phyloP scores from a whole-genome alignment of 2,888 invertebrate genomes.

The Caenorhabditis panamensis region DNA sequence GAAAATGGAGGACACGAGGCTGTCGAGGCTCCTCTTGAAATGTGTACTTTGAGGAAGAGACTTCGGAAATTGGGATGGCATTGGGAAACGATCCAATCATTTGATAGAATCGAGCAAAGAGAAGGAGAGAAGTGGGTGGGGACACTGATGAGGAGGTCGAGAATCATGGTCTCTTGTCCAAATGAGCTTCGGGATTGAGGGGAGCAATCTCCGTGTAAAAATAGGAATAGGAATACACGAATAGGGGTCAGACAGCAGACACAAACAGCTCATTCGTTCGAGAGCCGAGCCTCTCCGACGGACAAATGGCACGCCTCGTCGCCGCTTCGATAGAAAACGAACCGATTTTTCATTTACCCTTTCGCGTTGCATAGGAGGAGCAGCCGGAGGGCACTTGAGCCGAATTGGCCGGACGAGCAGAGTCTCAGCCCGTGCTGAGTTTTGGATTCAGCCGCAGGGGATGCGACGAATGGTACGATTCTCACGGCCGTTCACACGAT shows the following conservation, averaged over 20 bases:
- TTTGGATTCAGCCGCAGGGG: not conserved
- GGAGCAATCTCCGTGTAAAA: slow-evolving; percentile 8
- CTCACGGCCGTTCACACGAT: not conserved
- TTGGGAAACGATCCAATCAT: slow-evolving; percentile 34
- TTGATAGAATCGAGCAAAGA: slow-evolving; percentile 24
- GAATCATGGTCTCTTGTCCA: slow-evolving; percentile 9
- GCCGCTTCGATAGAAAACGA: slow-evolving; percentile 2
- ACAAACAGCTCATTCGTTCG: slow-evolving; percentile 44
- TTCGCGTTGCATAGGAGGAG: slow-evolving; percentile 40
- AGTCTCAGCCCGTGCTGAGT: not conserved
- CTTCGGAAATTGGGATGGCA: slow-evolving; percentile 24
- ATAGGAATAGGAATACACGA: not conserved
- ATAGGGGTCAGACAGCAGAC: slow-evolving; percentile 7
- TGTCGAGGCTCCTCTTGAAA: not conserved
- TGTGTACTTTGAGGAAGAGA: slow-evolving; percentile 5
- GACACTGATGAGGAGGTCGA: not conserved
- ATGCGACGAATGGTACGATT: slow-evolving; percentile 1
- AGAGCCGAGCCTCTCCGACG: slow-evolving; percentile 2
- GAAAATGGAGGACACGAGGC: not conserved
- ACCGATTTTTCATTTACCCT: slow-evolving; percentile 59
- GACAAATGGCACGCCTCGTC: slow-evolving; percentile 28
- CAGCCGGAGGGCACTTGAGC: slow-evolving; percentile 38
- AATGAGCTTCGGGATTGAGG: slow-evolving; percentile 16
- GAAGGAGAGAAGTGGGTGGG: not conserved
- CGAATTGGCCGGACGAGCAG: slow-evolving; percentile 8